Percentiles rank a stretch among this genome's conserved stretches.
phyloP scores from a whole-genome alignment of 1,140 invertebrate species.

The Drosophila repleta region DNA sequence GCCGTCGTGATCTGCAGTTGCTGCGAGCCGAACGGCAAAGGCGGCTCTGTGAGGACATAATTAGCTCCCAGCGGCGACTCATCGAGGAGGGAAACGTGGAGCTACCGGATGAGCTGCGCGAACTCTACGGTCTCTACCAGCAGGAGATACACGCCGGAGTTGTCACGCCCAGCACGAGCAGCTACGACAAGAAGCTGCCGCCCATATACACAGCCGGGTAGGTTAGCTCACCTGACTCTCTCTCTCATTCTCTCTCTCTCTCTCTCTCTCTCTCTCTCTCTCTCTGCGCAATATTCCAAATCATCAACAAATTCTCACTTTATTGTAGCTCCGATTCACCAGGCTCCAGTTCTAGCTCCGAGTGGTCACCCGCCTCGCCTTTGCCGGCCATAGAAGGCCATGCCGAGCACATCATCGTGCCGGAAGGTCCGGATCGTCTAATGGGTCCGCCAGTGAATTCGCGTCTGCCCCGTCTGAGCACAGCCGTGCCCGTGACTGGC shows the following conservation, averaged over 20 bases:
- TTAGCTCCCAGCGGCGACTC: conserved; percentile 92
- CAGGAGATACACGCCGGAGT: conserved; percentile 91
- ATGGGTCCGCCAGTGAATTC: conserved; percentile 81
- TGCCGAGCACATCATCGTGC: conserved; percentile 39
- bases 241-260: no score
- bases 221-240: conserved; percentile 12
- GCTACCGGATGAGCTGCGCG: conserved; percentile 91
- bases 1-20: conserved; percentile 92
- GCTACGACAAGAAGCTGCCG: conserved; percentile 79
- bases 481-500: conserved; percentile 24
- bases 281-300: no score
- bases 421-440: conserved; percentile 67
- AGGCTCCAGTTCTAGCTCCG: conserved; percentile 81
- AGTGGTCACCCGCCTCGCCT: conserved; percentile 82
- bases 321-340: conserved; percentile 75
- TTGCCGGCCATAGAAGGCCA: conserved; percentile 72
- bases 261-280: no score
- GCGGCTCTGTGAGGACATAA: conserved; percentile 95
- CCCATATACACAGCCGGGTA: conserved; percentile 83
- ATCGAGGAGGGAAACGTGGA: conserved; percentile 90
- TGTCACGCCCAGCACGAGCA: conserved; percentile 66
- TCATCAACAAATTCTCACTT: neutral
- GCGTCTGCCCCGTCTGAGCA: conserved; percentile 70
- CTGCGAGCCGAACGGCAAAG: conserved; percentile 93
- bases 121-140: conserved; percentile 94